Evolutionary conservation across 2,888 invertebrate genomes (phyloP), one percentile per base, ranked within the genome.

Genomic region (Drosophila buzzatii): DNA sequence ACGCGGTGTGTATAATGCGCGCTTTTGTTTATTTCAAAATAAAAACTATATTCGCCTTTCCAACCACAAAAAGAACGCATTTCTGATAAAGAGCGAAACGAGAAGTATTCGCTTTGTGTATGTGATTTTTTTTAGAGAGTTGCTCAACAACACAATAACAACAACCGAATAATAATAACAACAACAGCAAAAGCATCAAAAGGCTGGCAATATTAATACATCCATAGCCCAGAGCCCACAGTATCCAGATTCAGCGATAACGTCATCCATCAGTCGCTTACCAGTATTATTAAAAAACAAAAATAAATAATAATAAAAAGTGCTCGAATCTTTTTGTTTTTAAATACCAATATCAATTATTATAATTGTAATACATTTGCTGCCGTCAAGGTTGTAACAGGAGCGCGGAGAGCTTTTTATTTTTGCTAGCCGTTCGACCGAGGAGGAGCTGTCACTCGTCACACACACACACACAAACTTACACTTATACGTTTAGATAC

Each of bases 1-100:
- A 45, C 57, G 53, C 68, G 44, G 71, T 67, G 65, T 74, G 79
- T 72, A 87, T 83, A 76, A 86, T 87, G 87, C 77, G 64, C 74
- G 81, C 71, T 77, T 88, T 88, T 80, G 81, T 89, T 72, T 88
- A 88, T 69, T 89, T 89, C 49, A 91, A 91, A 88, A 91, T 91
- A 66, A 81, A 84, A 86, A 86, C 89, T 59, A 91, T 90, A 73
- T 91, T 91, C 63, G 91, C 90, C 76, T 91, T 81, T 79, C 89
- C 91, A 73, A 91, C 91, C 67, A 88, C 84, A 68, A 91, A 91
- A 90, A 91, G 91, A 90, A 91, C 91, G 90, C 83, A 85, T 85
- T 86, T 83, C 77, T 90, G 69, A 81, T 68, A 75, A 67, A 80
- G 52, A 62, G 70, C 67, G 61, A 52, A 55, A 60, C 45, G 47